Base-by-base conservation (phyloP, 1,140 invertebrate species). In the Alviniconcha marisindica region DNA sequence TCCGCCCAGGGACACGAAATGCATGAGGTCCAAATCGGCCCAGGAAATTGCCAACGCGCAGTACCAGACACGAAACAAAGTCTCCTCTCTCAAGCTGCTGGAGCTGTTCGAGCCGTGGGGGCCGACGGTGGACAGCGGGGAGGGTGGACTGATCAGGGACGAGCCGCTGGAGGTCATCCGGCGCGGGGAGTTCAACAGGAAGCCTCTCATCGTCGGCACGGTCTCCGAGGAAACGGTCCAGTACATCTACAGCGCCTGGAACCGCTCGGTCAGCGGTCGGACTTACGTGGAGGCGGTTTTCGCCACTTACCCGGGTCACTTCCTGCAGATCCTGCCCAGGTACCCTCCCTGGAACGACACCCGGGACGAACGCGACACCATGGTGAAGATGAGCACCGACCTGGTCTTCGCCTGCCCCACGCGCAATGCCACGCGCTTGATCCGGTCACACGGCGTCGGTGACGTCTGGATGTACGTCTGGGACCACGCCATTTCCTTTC, bases 401-500 rank as follows among this genome's bases (percentile, higher is more conserved):
- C 85, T 87, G 36, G 84, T 89, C n/a, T 89, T 89, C 76, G 81
- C 54, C 10, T 89, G 88, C 74, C 54, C 87, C 18, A 77, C 85
- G 1, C 69, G 87, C 44, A 85, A 88, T 56, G 82, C 82, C 44
- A 84, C 82, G 33, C 69, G 83, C 31, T 77, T 60, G 36, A 63
- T 86, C n/a, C 73, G 38, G 28, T 63, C 60, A 63, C n/a, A 42
- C 73, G 33, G 86, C 84, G 31, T 63, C 74, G 12, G 38, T 40
- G 1, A 66, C 36, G 77, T 86, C 2, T 91, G 83, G 84, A n/a
- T 82, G 3, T 91, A 90, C 66, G 81, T 90, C 1, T 91, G 87
- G 76, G 87, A 90, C 73, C 89, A 90, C 79, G 87, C 87, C 15
- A 88, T 89, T 60, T 87, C 84, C 10, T 88, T 86, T n/a, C 76